phyloP scores from a whole-genome alignment of 2,888 invertebrate species.

The Sarcophaga variegata region DNA sequence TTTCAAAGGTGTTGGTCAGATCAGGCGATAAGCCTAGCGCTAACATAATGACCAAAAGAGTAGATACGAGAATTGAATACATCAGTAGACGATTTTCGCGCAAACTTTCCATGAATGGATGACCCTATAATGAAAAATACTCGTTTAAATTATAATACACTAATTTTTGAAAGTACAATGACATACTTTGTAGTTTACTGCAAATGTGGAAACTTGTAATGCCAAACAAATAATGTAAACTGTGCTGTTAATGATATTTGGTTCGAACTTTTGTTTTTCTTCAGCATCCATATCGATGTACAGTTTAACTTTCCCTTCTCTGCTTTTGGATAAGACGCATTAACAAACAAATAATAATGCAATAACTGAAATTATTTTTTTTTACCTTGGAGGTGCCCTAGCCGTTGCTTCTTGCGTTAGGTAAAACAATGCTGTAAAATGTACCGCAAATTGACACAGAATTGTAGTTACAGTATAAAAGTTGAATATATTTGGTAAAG shows the following conservation, averaged over 20 bases:
- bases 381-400: conserved; percentile 87
- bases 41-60: conserved; percentile 90
- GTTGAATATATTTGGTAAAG: conserved; percentile 99
- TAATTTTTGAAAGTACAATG: too few relatives aligned
- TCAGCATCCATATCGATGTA: conserved; percentile 85
- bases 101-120: conserved; percentile 99
- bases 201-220: conserved; percentile 98
- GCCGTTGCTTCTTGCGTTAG: conserved; percentile 91
- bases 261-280: conserved; percentile 93
- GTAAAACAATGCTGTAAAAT: conserved; percentile 95
- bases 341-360: conserved; percentile 2
- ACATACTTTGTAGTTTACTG: conserved; percentile 97
- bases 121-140: conserved; percentile 86
- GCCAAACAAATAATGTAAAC: conserved; percentile 99
- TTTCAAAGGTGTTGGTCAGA: conserved; percentile 94
- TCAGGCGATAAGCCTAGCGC: conserved; percentile 93
- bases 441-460: conserved; percentile 95
- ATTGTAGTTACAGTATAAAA: conserved; percentile 98
- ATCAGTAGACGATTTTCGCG: conserved; percentile 94
- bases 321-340: conserved; percentile 74
- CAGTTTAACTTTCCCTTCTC: conserved; percentile 84
- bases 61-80: conserved; percentile 93
- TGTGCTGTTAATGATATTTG: conserved; percentile 97
- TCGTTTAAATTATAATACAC: neutral
- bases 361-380: neutral